Base-by-base conservation (phyloP, 2,797 vertebrate genomes). In the Acipenser oxyrinchus region DNA sequence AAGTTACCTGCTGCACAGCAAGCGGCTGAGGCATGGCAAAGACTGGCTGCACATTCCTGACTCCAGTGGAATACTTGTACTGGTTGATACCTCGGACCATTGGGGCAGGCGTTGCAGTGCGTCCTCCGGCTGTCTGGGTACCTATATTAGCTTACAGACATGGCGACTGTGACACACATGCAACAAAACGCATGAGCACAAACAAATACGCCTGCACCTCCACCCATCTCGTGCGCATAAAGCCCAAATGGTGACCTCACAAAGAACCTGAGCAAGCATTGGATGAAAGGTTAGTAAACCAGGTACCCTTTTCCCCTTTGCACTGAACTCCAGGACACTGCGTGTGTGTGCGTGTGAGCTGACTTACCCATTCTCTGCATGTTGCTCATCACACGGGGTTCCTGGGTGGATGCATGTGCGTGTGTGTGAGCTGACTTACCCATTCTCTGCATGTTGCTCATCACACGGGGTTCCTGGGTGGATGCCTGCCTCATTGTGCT, bases 401-500 rank as follows among this genome's bases (percentile, higher is more conserved):
- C 90, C 76, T 97, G 95, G 7, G 93, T 93, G 66, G 95, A 94
- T 0, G 89, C 93, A n/a, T 2, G 23, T 4, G 23, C 3, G 23
- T 2, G 23, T 37, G 23, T 37, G 23, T 37, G 23, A 37, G 23
- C 23, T 37, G 1, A 83, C 91, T 84, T 82, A 95, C 95, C 94
- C 74, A 94, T 91, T 88, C 89, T 91, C 67, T 94, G 95, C 1
- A 82, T 76, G 73, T 91, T 89, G 66, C 81, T 72, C 9, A 79
- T 9, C 12, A 87, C 76, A 0, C 79, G 87, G 5, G 94, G 93
- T 49, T 89, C 90, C 76, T 97, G 95, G 7, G 93, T 93, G 66
- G 95, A 94, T 0, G 89, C 93, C 77, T 96, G 95, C 65, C 90
- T 84, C 64, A 92, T 86, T n/a, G 91, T 91, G 75, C 91, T 92